phyloP scores from a whole-genome alignment of 53 echinoderm and acorn worm species.

The Astropecten irregularis region DNA sequence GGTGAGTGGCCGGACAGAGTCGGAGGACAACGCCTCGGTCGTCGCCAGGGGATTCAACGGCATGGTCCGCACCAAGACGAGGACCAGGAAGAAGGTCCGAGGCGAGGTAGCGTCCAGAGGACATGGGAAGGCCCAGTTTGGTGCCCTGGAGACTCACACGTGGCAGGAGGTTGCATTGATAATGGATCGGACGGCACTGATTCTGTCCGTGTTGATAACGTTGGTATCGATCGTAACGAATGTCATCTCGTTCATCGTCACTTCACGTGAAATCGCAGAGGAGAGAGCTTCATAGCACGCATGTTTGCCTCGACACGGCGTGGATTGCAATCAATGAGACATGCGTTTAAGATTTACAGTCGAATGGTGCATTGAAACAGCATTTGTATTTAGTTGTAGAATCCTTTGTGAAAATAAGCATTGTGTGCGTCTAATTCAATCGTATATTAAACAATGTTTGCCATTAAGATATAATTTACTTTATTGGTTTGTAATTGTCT shows the following conservation, averaged over 20 bases:
- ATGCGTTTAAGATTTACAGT: background rate
- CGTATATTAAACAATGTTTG: too few relatives aligned
- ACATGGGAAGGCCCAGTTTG: background rate
- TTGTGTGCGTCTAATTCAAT: too few relatives aligned
- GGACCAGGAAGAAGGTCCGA: background rate
- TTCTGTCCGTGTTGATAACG: background rate
- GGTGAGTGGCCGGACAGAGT: background rate
- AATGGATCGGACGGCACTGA: background rate
- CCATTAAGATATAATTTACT: too few relatives aligned
- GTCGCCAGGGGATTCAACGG: background rate
- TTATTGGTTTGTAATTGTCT: too few relatives aligned
- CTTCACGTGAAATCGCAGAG: too few relatives aligned
- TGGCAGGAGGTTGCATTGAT: slow-evolving; percentile 18
- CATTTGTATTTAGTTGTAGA: too few relatives aligned
- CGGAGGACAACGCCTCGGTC: background rate
- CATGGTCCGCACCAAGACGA: background rate
- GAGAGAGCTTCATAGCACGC: too few relatives aligned
- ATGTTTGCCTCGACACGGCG: too few relatives aligned
- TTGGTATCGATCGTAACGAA: background rate
- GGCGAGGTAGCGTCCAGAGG: background rate
- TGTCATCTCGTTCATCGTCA: background rate
- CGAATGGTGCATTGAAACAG: background rate
- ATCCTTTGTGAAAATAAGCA: too few relatives aligned
- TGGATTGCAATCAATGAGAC: too few relatives aligned
- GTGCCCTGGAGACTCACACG: background rate